Conservation (phyloP, 1,140 invertebrate species). For the Ceratina calcarata region DNA sequence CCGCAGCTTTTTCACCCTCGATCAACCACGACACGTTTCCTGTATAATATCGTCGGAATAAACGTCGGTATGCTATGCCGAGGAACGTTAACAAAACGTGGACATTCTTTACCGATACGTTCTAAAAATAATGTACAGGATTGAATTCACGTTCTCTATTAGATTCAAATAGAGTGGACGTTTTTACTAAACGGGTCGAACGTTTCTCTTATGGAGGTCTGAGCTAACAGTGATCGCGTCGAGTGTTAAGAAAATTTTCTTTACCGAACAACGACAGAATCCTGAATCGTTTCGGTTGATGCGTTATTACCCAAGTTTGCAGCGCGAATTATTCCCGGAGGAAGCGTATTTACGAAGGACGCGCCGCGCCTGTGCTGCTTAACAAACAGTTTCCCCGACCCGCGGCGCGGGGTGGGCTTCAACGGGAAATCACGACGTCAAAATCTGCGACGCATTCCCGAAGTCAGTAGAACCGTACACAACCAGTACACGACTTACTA, state of each 20-base stretch:
- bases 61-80: too few relatives aligned
- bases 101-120: too few relatives aligned
- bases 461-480: neutral
- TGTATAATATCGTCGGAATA: too few relatives aligned
- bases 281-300: neutral
- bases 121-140: too few relatives aligned
- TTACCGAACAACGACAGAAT: neutral
- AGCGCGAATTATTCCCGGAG: neutral
- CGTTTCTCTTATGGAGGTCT: neutral
- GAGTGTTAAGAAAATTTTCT: neutral
- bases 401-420: neutral
- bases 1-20: too few relatives aligned
- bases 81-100: too few relatives aligned
- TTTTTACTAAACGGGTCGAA: neutral
- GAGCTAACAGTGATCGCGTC: neutral
- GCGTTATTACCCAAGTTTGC: conserved; percentile 35
- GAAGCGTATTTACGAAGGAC: neutral
- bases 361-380: neutral
- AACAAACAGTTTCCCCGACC: neutral
- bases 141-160: too few relatives aligned
- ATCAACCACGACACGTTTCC: too few relatives aligned
- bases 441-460: neutral
- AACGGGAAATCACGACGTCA: neutral
- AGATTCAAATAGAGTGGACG: too few relatives aligned
- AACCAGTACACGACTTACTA: too few relatives aligned